A percentile compares a stretch with the other conserved stretches of the same genome.
These are phyloP conservation scores for Brenthis daphne DNA, from an alignment of 2,888 invertebrate species.

Conservation along the genomic window DNA sequence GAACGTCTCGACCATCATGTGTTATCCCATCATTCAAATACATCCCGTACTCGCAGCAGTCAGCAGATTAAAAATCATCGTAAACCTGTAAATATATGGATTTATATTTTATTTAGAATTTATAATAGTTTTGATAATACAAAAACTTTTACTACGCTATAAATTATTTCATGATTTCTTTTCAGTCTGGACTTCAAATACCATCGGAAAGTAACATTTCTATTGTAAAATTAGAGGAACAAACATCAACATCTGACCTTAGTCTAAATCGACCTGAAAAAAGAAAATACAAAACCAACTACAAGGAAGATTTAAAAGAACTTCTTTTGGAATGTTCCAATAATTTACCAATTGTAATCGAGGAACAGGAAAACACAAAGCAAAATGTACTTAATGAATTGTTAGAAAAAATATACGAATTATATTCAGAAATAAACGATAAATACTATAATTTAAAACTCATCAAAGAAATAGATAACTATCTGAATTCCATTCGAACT, in stretches of 20 bases:
- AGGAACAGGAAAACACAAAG: slow-evolving; percentile 44
- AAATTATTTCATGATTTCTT: background rate
- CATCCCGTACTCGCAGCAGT: slow-evolving; percentile 11
- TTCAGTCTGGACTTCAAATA: background rate
- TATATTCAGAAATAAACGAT: slow-evolving; percentile 37
- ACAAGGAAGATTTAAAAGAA: slow-evolving; percentile 46
- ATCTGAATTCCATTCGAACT: slow-evolving; percentile 47
- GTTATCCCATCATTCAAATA: slow-evolving; percentile 26
- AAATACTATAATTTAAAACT: slow-evolving; percentile 45
- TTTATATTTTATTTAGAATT: background rate
- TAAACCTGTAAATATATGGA: slow-evolving; percentile 11
- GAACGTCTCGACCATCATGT: slow-evolving; percentile 45
- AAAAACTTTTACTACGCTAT: too few species aligned
- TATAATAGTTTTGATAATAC: too few species aligned
- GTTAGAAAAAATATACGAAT: slow-evolving; percentile 47
- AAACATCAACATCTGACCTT: slow-evolving; percentile 33
- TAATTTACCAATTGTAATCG: slow-evolving; percentile 49
- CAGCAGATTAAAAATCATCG: slow-evolving; percentile 5
- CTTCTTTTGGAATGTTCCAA: slow-evolving; percentile 50
- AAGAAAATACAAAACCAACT: slow-evolving; percentile 13
- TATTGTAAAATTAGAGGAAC: slow-evolving; percentile 17
- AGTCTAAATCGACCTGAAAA: background rate
- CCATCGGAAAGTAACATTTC: background rate
- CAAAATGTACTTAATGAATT: slow-evolving; percentile 49
- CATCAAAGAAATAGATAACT: slow-evolving; percentile 47